Evolutionary conservation across 2,797 vertebrate genomes (phyloP).

Genomic region (Pteropus rufus): DNA sequence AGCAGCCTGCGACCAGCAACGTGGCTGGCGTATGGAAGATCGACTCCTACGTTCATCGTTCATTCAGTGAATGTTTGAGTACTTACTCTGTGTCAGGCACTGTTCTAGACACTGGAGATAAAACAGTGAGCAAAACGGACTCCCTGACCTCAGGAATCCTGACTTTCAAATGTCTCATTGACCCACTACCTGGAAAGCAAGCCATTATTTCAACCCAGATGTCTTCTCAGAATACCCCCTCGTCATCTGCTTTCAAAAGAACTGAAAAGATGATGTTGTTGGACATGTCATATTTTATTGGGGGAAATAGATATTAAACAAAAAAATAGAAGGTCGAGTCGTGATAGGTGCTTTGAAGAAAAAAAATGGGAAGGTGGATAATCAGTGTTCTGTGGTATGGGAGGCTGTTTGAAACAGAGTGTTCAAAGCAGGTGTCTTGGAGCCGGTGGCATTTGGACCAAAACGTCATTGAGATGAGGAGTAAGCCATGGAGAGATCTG

Average conservation of each 20-base stretch:
- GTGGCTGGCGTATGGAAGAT: neutral
- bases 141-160: neutral
- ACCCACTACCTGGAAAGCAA: constrained; percentile 44
- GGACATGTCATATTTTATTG: constrained; percentile 13
- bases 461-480: neutral
- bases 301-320: neutral
- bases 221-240: constrained; percentile 43
- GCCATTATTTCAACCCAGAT: constrained; percentile 9
- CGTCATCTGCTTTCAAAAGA: constrained; percentile 47
- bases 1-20: neutral
- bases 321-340: neutral
- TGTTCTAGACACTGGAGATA: neutral
- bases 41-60: accelerated
- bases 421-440: neutral
- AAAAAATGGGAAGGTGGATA: neutral
- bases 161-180: neutral
- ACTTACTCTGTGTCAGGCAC: neutral
- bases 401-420: too few species aligned
- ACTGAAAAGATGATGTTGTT: constrained; percentile 32
- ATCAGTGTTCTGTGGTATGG: too few species aligned
- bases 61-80: neutral
- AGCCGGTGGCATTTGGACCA: neutral
- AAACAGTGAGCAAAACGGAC: neutral
- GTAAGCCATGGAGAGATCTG: neutral
- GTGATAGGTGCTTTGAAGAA: neutral